Conservation (phyloP, 1,140 invertebrate species). For the Caerostris extrusa region DNA sequence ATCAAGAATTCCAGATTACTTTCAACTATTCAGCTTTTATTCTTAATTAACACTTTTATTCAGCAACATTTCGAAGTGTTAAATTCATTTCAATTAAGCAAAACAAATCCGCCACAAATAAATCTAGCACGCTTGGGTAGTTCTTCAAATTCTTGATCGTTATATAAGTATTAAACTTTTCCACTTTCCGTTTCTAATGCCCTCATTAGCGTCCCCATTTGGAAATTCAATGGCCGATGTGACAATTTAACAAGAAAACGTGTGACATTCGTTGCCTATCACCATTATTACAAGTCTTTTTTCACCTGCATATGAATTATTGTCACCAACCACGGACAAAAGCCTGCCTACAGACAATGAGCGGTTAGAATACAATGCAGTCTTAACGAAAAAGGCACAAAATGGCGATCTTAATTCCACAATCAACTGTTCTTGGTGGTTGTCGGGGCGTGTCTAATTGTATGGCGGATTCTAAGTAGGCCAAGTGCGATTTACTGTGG, state of each 20-base stretch:
- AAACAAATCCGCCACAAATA: too few species aligned
- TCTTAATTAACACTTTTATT: too few species aligned
- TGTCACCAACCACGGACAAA: background rate
- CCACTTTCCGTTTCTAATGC: background rate
- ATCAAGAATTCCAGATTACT: too few species aligned
- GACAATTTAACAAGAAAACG: background rate
- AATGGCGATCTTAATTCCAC: background rate
- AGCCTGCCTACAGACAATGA: background rate
- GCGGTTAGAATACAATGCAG: conserved; percentile 9
- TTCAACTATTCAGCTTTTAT: too few species aligned
- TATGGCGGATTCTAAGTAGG: conserved; percentile 26
- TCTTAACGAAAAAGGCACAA: background rate
- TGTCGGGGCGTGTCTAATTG: conserved; percentile 62
- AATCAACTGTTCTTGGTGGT: background rate
- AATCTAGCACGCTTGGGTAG: too few species aligned
- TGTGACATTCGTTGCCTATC: background rate
- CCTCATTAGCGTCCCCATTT: conserved; percentile 13
- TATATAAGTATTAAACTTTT: background rate
- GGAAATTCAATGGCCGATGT: background rate
- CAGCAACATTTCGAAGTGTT: too few species aligned
- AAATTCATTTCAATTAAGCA: too few species aligned
- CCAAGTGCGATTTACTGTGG: conserved; percentile 54
- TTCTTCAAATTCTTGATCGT: background rate
- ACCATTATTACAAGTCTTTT: conserved; percentile 6
- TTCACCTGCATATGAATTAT: background rate